Percentiles rank a stretch among this genome's conserved stretches.
Conservation (phyloP, 30 jellyfish, hydroid and myxozoan genomes). For the Phacellophora camtschatica region DNA sequence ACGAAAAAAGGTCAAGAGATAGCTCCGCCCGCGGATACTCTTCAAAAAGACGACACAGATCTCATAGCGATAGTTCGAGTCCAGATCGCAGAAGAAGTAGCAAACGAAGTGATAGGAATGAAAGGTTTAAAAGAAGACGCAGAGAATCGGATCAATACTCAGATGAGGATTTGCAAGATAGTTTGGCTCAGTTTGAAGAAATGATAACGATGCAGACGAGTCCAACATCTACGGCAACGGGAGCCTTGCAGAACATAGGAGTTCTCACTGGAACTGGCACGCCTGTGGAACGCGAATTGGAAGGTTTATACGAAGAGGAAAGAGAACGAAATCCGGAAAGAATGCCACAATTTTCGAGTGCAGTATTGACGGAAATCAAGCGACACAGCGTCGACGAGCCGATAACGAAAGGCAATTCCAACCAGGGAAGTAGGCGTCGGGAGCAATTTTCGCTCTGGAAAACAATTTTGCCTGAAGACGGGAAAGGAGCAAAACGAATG, state of each 20-base stretch:
- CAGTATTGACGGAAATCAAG: constrained; percentile 6
- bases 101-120: not conserved
- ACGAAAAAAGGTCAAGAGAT: not conserved
- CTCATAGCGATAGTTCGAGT: constrained; percentile 42
- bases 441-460: constrained; percentile 93
- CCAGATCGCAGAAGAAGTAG: constrained; percentile 20
- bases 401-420: not conserved
- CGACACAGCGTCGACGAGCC: not conserved
- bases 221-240: not conserved
- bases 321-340: too few relatives aligned
- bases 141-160: constrained; percentile 4
- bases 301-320: too few relatives aligned
- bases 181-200: not conserved
- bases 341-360: not conserved
- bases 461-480: constrained; percentile 28
- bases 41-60: constrained; percentile 16
- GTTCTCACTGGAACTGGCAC: too few relatives aligned
- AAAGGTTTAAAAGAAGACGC: constrained; percentile 22
- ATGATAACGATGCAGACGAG: not conserved
- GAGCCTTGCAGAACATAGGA: too few relatives aligned
- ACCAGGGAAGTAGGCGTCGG: constrained; percentile 35
- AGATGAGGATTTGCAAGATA: not conserved
- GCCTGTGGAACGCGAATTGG: too few relatives aligned
- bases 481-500: not conserved
- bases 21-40: not conserved